A percentile compares a stretch with the other conserved stretches of the same genome.
Conservation (phyloP, 2,888 invertebrate genomes). For the Gisinianus flammeolus region DNA sequence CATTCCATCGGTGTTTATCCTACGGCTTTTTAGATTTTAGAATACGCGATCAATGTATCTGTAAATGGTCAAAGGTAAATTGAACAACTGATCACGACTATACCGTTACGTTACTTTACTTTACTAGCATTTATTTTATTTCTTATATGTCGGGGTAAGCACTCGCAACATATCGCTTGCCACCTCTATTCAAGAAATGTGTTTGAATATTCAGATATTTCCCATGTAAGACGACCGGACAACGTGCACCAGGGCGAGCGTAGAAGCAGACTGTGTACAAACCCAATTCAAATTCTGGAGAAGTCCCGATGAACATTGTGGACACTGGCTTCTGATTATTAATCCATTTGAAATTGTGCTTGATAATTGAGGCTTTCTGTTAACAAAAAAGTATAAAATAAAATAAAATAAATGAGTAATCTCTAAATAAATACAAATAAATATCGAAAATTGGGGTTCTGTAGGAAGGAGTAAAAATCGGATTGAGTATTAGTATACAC, state of each 20-base stretch:
- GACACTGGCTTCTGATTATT: slow-evolving; percentile 78
- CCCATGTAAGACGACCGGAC: slow-evolving; percentile 75
- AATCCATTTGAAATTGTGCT: slow-evolving; percentile 74
- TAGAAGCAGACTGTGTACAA: slow-evolving; percentile 87
- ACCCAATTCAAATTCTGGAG: slow-evolving; percentile 90
- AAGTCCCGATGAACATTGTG: slow-evolving; percentile 80
- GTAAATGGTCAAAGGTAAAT: no score
- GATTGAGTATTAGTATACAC: no score
- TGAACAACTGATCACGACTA: no score
- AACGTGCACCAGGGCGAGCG: slow-evolving; percentile 74
- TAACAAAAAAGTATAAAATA: slow-evolving; percentile 60
- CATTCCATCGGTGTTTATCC: no score
- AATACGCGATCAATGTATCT: no score
- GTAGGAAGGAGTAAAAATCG: no score
- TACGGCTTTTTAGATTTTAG: no score
- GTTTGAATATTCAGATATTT: slow-evolving; percentile 76
- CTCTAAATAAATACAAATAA: not conserved
- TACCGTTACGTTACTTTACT: no score
- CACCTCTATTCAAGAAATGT: slow-evolving; percentile 75
- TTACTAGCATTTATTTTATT: not conserved
- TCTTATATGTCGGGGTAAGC: slow-evolving; percentile 78
- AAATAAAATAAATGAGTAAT: not conserved
- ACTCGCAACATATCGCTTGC: slow-evolving; percentile 79
- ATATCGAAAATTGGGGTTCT: not conserved
- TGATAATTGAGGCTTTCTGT: slow-evolving; percentile 79